Conservation (phyloP, 37 sponge, comb jelly and placozoan species). For the Eunapius fragilis region DNA sequence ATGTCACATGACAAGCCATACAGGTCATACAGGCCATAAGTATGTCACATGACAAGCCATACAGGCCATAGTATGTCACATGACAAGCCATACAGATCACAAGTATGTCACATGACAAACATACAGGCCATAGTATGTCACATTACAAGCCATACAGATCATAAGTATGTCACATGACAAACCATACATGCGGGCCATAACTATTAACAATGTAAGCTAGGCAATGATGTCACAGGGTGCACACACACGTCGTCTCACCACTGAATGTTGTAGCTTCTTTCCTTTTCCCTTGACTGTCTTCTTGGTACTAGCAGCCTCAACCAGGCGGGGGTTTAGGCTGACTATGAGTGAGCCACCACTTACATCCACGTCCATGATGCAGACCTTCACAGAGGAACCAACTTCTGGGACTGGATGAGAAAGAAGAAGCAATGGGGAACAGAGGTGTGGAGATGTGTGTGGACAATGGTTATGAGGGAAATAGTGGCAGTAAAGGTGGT, state of each 20-base stretch:
- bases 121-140: too few relatives aligned
- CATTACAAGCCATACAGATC: too few relatives aligned
- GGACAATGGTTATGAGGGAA: too few relatives aligned
- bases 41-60: background rate
- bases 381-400: background rate
- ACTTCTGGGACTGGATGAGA: background rate
- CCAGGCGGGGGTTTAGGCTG: constrained; percentile 26
- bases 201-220: too few relatives aligned
- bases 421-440: background rate
- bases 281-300: background rate
- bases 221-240: too few relatives aligned
- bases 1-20: too few relatives aligned
- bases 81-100: too few relatives aligned
- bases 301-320: background rate
- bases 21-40: too few relatives aligned
- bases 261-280: background rate
- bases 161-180: background rate
- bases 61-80: background rate
- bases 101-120: too few relatives aligned
- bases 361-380: constrained; percentile 28
- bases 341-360: constrained; percentile 3
- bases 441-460: too few relatives aligned
- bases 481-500: too few relatives aligned
- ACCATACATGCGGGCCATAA: background rate
- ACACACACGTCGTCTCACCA: background rate